phyloP scores from a whole-genome alignment of 1,140 invertebrate species.

The Drosophila baimaii region DNA sequence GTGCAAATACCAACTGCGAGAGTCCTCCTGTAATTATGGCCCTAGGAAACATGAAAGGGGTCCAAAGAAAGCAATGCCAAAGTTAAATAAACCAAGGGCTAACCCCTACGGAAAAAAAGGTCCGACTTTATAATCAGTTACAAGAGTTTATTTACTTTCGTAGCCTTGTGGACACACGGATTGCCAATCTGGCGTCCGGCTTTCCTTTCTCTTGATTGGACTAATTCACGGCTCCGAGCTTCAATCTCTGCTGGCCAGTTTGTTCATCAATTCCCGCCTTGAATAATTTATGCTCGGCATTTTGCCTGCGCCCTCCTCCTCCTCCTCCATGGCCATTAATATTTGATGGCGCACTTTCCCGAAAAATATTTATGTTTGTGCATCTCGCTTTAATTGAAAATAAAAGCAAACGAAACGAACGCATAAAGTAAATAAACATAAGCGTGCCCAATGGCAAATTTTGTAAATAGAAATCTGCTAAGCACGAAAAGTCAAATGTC shows the following conservation, averaged over 20 bases:
- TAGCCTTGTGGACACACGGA: constrained; percentile 13
- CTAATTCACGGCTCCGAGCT: constrained; percentile 7
- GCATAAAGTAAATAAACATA: constrained; percentile 14
- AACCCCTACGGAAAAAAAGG: background rate
- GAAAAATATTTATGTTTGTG: constrained; percentile 36
- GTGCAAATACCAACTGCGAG: constrained; percentile 9
- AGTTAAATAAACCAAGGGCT: background rate
- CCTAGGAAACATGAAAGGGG: background rate
- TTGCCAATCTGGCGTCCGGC: background rate
- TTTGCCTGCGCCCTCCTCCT: constrained; percentile 7
- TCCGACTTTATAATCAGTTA: constrained; percentile 21
- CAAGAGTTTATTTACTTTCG: background rate
- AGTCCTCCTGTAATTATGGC: constrained; percentile 15
- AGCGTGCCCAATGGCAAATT: background rate
- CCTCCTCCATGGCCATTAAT: constrained; percentile 18
- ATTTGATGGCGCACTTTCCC: constrained; percentile 35
- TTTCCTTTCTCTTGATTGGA: constrained; percentile 13
- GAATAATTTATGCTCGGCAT: constrained; percentile 35
- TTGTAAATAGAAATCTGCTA: constrained; percentile 40
- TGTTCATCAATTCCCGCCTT: constrained; percentile 42
- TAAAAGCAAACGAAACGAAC: constrained; percentile 28
- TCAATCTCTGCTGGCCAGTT: constrained; percentile 48
- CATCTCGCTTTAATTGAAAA: constrained; percentile 42
- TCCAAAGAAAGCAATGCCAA: background rate
- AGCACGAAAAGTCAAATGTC: constrained; percentile 64